Percentiles rank a stretch among this genome's conserved stretches.
Evolutionary conservation across 2,888 invertebrate genomes (phyloP).

Genomic region (Smittia sp.): DNA sequence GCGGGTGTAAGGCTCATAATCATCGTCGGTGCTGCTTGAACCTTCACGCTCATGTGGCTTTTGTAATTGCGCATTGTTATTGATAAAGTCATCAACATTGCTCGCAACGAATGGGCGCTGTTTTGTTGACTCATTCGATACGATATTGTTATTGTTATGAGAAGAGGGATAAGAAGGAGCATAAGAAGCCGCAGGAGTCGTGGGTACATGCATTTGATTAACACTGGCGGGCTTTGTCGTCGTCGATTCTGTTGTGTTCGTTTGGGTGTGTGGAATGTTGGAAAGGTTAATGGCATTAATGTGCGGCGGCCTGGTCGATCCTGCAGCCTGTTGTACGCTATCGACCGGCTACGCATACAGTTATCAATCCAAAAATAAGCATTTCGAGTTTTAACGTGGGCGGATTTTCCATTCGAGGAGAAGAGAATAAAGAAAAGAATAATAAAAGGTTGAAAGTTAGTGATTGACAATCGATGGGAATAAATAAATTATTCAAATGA

Average conservation of each 20-base stretch:
- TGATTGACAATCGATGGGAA: neutral
- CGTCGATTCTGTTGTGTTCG: neutral
- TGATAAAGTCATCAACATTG: constrained; percentile 35
- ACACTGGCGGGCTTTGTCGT: neutral
- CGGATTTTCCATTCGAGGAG: neutral
- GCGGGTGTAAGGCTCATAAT: constrained; percentile 35
- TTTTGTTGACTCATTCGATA: too few relatives aligned
- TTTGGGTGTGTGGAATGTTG: neutral
- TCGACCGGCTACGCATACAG: neutral
- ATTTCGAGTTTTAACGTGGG: neutral
- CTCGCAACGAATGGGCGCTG: neutral
- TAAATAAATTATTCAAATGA: neutral
- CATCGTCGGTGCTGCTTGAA: constrained; percentile 10
- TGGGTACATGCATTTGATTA: neutral
- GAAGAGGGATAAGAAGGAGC: neutral
- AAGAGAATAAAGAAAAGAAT: neutral
- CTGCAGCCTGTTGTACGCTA: neutral
- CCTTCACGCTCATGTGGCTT: neutral
- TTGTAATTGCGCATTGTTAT: constrained; percentile 11
- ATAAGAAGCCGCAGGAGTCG: neutral
- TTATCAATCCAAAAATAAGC: neutral
- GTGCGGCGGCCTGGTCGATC: neutral
- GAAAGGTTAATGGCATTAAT: neutral
- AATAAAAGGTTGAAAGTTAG: constrained; percentile 4
- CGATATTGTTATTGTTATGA: neutral